phyloP scores from a whole-genome alignment of 2,888 invertebrate genomes.

The Metallyticus violacea region DNA sequence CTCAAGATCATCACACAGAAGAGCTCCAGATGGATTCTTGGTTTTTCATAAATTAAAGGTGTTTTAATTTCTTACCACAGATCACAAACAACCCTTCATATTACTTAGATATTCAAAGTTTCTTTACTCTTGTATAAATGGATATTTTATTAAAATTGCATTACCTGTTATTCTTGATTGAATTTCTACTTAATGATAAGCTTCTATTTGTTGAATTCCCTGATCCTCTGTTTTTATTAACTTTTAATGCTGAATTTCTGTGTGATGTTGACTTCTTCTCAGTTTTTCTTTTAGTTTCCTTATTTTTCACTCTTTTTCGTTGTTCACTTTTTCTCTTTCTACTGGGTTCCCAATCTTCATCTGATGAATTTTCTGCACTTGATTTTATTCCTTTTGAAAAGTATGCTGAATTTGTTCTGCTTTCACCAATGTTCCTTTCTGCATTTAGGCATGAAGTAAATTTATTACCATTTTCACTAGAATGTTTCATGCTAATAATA shows the following conservation, averaged over 20 bases:
- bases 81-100: too few species aligned
- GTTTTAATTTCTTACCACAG: too few species aligned
- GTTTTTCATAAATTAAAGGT: too few species aligned
- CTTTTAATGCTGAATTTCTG: background rate
- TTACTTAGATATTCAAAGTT: too few species aligned
- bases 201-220: background rate
- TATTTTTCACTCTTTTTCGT: background rate
- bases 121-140: too few species aligned
- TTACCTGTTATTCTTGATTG: background rate
- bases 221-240: background rate
- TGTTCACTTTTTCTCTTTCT: background rate
- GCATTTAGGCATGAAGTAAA: background rate
- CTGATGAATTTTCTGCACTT: background rate
- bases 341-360: background rate
- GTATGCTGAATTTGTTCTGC: too few species aligned
- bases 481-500: background rate
- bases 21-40: too few species aligned
- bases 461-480: background rate
- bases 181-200: background rate
- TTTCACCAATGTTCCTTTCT: background rate
- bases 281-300: background rate
- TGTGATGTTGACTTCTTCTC: background rate
- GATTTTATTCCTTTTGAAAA: background rate
- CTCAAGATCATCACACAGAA: too few species aligned
- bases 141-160: too few species aligned